Base-by-base conservation (phyloP, 2,797 vertebrate species). In the Hipposideros larvatus region DNA sequence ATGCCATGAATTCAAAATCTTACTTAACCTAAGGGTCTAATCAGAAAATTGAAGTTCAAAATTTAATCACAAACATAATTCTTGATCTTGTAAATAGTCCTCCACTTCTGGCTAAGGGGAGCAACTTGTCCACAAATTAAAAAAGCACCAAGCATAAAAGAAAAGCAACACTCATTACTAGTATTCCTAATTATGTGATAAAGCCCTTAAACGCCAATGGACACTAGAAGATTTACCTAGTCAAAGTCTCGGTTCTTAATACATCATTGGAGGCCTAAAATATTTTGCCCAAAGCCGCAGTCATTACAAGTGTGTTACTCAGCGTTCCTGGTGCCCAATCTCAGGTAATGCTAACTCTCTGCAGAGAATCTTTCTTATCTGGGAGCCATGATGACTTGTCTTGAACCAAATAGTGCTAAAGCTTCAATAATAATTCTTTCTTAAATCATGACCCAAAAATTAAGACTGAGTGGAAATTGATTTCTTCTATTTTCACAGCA, bases 31-130 rank as follows among this genome's bases (percentile, higher is more conserved):
- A 84, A 86, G 28, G 1, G 0, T 53, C 51, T 63, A 57, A 59
- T 73, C 31, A 87, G 79, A 93, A 97, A 94, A 74, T 73, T n/a
- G 59, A 63, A 46, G 11, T 53, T 28, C 43, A 94, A 65, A 90
- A 21, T 41, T 63, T 84, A 73, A 92, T 65, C 37, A 90, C 28
- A 82, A 94, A 86, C 19, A 2, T 37, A 59, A 41, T 59, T 95
- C 93, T 26, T 74, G 13, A 80, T 65, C 34, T 61, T 73, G 14
- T 34, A 91, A 91, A 73, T 37, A 13, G 10, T 51, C 2, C 48
- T 75, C n/a, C 31, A 65, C 7, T 5, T 88, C 59, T 63, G 34
- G 34, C 18, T 74, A 65, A 48, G 26, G 43, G 28, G 5, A 66
- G 5, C 34, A 86, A 88, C 34, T 80, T 96, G 41, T 34, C 24